Conservation (phyloP, 2,888 invertebrate species). For the Monoplex corrugatus region DNA sequence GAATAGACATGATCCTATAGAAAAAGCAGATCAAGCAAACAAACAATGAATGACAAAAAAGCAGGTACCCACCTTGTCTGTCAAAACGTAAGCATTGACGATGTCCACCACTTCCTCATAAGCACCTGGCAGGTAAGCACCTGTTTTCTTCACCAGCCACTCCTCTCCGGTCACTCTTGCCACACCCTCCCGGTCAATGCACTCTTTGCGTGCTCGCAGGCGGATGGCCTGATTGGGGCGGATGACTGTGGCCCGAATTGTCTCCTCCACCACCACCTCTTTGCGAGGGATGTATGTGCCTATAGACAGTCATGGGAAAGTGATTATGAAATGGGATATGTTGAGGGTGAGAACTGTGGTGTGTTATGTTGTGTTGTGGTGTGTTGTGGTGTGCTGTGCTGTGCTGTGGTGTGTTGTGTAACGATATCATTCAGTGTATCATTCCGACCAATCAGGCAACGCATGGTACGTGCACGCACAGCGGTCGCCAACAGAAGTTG, state of each 20-base stretch:
- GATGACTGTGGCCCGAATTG: conserved; percentile 82
- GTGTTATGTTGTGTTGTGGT: too few relatives aligned
- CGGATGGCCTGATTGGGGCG: conserved; percentile 83
- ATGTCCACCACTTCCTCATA: conserved; percentile 83
- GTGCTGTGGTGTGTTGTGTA: too few relatives aligned
- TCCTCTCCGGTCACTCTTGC: conserved; percentile 81
- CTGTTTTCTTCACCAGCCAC: conserved; percentile 83
- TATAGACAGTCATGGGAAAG: conserved; percentile 60
- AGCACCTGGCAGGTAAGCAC: conserved; percentile 83
- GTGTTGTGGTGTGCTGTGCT: too few relatives aligned
- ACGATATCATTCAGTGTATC: too few relatives aligned
- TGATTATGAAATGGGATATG: too few relatives aligned
- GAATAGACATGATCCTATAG: too few relatives aligned
- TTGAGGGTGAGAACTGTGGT: too few relatives aligned
- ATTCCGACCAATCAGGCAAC: too few relatives aligned
- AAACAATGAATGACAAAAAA: too few relatives aligned
- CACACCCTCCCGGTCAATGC: conserved; percentile 77
- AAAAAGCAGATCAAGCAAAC: too few relatives aligned
- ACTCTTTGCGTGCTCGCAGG: conserved; percentile 82
- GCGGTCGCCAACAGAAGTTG: too few relatives aligned
- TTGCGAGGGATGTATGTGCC: conserved; percentile 83
- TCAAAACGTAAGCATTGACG: conserved; percentile 83
- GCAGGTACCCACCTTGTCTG: conserved; percentile 83
- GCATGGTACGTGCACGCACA: too few relatives aligned
- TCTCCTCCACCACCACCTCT: conserved; percentile 82